phyloP scores from a whole-genome alignment of 1,140 invertebrate genomes.

The Drosophila parvula region DNA sequence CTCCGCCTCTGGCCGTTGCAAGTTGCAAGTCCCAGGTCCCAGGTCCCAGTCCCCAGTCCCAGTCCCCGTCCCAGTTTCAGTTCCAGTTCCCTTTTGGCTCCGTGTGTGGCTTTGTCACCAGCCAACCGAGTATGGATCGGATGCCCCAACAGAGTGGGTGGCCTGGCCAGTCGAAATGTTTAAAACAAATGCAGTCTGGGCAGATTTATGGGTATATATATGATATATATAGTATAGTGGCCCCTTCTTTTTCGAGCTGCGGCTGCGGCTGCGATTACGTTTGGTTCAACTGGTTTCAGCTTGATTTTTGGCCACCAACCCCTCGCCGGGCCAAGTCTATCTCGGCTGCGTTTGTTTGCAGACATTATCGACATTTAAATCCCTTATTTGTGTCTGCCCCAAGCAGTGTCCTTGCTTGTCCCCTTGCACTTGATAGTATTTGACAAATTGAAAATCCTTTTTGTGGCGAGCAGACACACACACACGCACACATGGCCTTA shows the following conservation, averaged over 20 bases:
- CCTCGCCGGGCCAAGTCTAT: conserved; percentile 22
- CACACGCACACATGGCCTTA: conserved; percentile 54
- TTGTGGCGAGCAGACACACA: conserved; percentile 47
- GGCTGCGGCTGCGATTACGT: conserved; percentile 63
- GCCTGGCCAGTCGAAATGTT: conserved; percentile 32
- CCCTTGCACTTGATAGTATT: conserved; percentile 69
- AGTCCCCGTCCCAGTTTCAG: background rate
- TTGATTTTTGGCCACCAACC: conserved; percentile 71
- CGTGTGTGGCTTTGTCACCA: conserved; percentile 43
- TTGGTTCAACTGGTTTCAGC: conserved; percentile 67
- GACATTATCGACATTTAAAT: conserved; percentile 82
- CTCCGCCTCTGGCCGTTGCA: conserved; percentile 1
- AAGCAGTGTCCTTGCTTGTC: conserved; percentile 40
- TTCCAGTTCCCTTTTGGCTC: conserved; percentile 17
- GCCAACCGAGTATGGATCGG: conserved; percentile 16
- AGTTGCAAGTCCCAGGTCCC: conserved; percentile 8
- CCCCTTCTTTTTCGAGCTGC: conserved; percentile 14
- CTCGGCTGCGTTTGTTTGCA: conserved; percentile 64
- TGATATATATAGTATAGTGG: conserved; percentile 4
- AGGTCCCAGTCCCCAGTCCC: background rate
- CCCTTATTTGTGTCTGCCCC: conserved; percentile 55
- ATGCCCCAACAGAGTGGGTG: conserved; percentile 29
- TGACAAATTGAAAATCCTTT: conserved; percentile 80
- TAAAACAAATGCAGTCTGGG: conserved; percentile 38
- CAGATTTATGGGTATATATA: conserved; percentile 21